Base-by-base conservation (phyloP, 35 echinoderm and acorn worm genomes). In the Ophiothrix spiculata region DNA sequence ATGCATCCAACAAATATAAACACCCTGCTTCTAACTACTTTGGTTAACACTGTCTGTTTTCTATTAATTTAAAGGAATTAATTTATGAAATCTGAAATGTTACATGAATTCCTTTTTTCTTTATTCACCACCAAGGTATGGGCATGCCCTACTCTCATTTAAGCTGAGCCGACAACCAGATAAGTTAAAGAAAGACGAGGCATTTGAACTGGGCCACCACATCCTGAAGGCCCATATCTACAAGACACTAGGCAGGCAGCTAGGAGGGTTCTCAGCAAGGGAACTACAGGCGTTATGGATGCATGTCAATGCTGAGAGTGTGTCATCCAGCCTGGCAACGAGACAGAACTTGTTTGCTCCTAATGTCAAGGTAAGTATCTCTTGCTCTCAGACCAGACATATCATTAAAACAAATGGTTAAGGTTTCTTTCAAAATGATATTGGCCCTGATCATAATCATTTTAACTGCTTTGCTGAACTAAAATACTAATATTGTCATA, bases 161-260 rank as follows among this genome's bases (percentile, higher is more conserved):
- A 90, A 86, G 88, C 79, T 97, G 84, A 91, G 91, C 56, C 84
- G 95, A n/a, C 79, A 89, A 36, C 37, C 34, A 14, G 56, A 33
- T 0, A 77, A 79, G 3, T 85, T 93, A 34, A 93, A 83, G 32
- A 84, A 79, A 32, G 91, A 91, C 46, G 45, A 93, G 60, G 85
- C 88, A 4, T 98, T 98, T 86, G 95, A 98, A 56, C 86, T 98
- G 35, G 91, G 91, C 31, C 91, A 98, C 36, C 91, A 98, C 89
- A 98, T 98, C 86, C 82, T 97, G 39, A 98, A 98, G 81, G 95
- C 95, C 32, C 95, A 93, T 60, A 94, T 93, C 88, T 98, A 98
- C 86, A 98, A 98, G 78, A 94, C 95, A 10, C 78, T 98, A 0
- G 95, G 91, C 39, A 76, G 95, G 37, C 95, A 98, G 34, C 80